Evolutionary conservation across 2,113 vertebrate species (phyloP), one percentile per base, ranked within the genome.

Genomic region (Eonycteris spelaea): DNA sequence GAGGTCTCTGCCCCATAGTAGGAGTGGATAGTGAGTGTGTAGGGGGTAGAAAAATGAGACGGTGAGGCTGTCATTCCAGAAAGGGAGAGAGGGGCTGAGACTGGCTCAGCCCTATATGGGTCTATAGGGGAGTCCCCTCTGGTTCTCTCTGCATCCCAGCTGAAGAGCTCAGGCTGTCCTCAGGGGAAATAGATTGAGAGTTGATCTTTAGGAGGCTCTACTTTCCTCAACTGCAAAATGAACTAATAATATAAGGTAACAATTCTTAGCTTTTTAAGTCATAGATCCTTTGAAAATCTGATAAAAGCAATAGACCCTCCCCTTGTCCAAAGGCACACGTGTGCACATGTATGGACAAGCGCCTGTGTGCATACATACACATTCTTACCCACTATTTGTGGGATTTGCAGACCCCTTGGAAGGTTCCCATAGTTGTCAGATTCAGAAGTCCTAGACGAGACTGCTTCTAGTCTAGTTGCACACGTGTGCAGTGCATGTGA

Each of bases 401-500:
- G 53, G 73, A 35, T 33, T 30, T 22, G 43, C 5, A 12, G 51
- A 10, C n/a, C 6, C 35, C 55, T 40, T 12, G 13, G 43, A 75
- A 67, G 40, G 30, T 35, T 33, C 26, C 26, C 3, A 1, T 1
- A 0, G 53, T 63, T 14, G 70, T 38, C 38, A 77, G 78, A 33
- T 43, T 48, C 35, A 40, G 68, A 43, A 70, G 22, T n/a, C n/a
- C 26, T 75, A 18, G 75, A 16, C 43, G 24, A 0, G 0, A 1
- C 1, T 0, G 26, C 78, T 43, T 59, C 74, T 1, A 18, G 61
- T 38, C 30, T 35, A 6, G 30, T 14, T 19, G 28, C 7, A 13
- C 15, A n/a, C 4, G 4, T 48, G 45, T 15, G 26, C 0, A 3
- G 26, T 0, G 0, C 24, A 4, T 70, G 19, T 7, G 35, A 12